phyloP scores from a whole-genome alignment of 2,113 vertebrate genomes.

The Notiomystis cincta region DNA sequence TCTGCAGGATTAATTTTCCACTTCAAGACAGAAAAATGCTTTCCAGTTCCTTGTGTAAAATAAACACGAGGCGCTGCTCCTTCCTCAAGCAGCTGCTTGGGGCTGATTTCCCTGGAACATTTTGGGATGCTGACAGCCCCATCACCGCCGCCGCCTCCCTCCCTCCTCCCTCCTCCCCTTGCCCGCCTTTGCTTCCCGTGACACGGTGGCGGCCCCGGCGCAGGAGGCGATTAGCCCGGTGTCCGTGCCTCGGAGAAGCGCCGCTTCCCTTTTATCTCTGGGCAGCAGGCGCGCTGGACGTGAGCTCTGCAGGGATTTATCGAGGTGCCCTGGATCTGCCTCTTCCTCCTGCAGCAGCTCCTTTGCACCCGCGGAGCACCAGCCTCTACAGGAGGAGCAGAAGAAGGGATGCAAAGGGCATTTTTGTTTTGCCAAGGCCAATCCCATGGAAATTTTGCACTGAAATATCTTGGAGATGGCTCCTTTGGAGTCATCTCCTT shows the following conservation, averaged over 20 bases:
- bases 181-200: not conserved
- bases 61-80: not conserved
- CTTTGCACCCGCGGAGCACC: not conserved
- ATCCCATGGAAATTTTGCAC: not conserved
- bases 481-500: not conserved
- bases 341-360: not conserved
- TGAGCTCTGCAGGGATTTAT: slow-evolving; percentile 69
- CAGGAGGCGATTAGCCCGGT: slow-evolving; percentile 66
- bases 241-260: slow-evolving; percentile 46
- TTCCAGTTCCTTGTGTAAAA: not conserved
- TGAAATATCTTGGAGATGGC: not conserved
- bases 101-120: slow-evolving; percentile 1
- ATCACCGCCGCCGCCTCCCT: not conserved
- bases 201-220: not conserved
- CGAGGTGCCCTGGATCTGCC: slow-evolving; percentile 43
- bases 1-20: not conserved
- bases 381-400: not conserved
- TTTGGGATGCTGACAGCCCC: slow-evolving; percentile 40
- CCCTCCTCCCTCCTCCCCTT: not conserved
- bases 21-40: not conserved
- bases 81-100: not conserved
- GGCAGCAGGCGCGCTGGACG: slow-evolving; percentile 70
- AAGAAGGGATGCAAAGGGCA: not conserved
- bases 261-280: slow-evolving; percentile 72
- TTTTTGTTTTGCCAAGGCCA: not conserved